phyloP scores from a whole-genome alignment of 2,888 invertebrate genomes.

The Callosobruchus maculatus region DNA sequence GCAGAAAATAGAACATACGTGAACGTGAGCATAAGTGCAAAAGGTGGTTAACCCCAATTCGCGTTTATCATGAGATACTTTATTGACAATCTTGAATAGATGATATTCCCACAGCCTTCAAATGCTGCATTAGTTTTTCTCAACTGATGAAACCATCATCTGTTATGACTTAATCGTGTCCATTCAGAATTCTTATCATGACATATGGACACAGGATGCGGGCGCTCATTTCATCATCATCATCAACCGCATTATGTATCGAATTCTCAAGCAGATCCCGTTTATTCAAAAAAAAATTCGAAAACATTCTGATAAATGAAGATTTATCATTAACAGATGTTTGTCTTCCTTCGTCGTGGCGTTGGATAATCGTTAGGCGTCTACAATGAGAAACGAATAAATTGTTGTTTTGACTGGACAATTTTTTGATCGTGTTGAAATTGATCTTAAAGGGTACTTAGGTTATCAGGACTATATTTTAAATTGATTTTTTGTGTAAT shows the following conservation, averaged over 20 bases:
- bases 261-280: not conserved
- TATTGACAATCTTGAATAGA: not conserved
- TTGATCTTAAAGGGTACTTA: not conserved
- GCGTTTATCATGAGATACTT: too few species aligned
- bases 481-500: not conserved
- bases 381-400: not conserved
- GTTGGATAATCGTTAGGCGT: not conserved
- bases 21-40: too few species aligned
- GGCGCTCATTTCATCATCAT: not conserved
- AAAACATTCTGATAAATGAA: not conserved
- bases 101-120: not conserved
- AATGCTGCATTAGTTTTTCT: not conserved
- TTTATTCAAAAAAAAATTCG: not conserved
- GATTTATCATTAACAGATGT: not conserved
- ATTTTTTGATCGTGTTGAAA: not conserved
- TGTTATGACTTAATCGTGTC: not conserved
- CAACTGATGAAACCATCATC: not conserved
- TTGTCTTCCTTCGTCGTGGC: not conserved
- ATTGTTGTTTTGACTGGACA: not conserved
- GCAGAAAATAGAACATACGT: too few species aligned
- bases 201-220: not conserved
- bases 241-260: not conserved
- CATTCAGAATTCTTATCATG: not conserved
- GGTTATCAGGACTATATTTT: not conserved
- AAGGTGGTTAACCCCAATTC: too few species aligned